These are phyloP conservation scores for Pseudococcus longispinus DNA, from an alignment of 2,888 invertebrate species.

Conservation along the genomic window DNA sequence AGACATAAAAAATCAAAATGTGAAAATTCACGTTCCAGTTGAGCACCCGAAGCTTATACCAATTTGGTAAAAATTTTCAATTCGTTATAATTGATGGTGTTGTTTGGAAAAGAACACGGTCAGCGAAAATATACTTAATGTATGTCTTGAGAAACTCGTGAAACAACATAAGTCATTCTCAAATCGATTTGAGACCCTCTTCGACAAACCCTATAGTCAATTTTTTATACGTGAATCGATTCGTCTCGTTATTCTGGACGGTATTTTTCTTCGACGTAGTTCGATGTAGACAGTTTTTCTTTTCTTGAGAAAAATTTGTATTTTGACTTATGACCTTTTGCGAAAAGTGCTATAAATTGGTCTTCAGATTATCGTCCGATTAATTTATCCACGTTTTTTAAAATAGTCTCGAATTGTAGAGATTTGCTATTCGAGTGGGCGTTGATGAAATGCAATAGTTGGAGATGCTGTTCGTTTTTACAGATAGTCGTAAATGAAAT, in stretches of 20 bases:
- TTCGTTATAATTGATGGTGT: neutral
- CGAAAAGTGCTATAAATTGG: neutral
- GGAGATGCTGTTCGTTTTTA: too few relatives aligned
- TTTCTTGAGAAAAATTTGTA: neutral
- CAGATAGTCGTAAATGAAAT: too few relatives aligned
- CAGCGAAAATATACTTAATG: neutral
- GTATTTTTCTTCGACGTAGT: neutral
- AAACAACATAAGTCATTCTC: neutral
- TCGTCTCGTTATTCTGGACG: neutral
- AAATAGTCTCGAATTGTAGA: too few relatives aligned
- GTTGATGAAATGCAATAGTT: too few relatives aligned
- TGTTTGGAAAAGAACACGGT: neutral
- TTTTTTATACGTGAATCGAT: conserved; percentile 3
- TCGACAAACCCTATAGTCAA: neutral
- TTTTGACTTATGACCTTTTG: neutral
- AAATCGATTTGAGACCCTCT: neutral
- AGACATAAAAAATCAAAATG: neutral
- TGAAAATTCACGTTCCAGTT: neutral
- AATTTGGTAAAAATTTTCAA: neutral
- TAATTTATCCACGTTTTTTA: too few relatives aligned
- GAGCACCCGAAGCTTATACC: neutral
- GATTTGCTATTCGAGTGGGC: too few relatives aligned
- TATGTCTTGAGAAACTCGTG: neutral
- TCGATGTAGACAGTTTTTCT: neutral
- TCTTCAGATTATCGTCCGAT: too few relatives aligned